Evolutionary conservation across 2,113 vertebrate genomes (phyloP), one percentile per base, ranked within the genome.

Genomic region (Archilochus colubris): DNA sequence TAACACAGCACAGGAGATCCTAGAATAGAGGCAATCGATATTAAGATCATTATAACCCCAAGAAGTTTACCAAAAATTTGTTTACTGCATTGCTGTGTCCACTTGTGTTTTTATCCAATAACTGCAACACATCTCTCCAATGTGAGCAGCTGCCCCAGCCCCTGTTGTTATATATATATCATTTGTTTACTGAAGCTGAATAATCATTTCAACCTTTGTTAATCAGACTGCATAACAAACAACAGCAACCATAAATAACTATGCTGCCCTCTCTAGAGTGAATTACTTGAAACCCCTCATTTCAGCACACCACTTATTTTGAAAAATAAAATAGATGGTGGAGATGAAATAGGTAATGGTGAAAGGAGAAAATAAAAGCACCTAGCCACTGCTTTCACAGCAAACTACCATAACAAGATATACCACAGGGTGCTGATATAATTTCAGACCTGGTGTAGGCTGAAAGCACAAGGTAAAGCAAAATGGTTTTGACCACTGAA

Each of bases 191-290:
- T 75, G 33, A 72, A 89, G 86, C 28, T 92, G 59, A 94, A 82
- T 28, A 80, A 95, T 88, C 89, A 78, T 82, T 91, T 94, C 90
- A 95, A 91, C 84, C 91, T 95, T 51, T 82, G 74, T 70, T 97
- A 97, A 95, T 87, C 86, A 48, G 83, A 91, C 92, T 96, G 89
- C 67, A 31, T 91, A 96, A 96, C 84, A 69, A 95, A 92, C 70
- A 23, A 62, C 70, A 89, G 76, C 91, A 77, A 83, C 86, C 66
- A 59, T 76, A 90, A 93, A 90, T 79, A 96, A 92, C 94, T 75
- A 88, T 31, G 53, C 84, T 53, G 82, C 66, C 74, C 66, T 75
- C 87, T 76, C 72, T 4, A 0, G 58, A 3, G 0, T 1, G 1
- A 36, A 72, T 79, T 7, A 73, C 40, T 5, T 23, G 51, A 72